Base-by-base conservation (phyloP, 2,113 vertebrate genomes). In the Nothobranchius kuhntae region DNA sequence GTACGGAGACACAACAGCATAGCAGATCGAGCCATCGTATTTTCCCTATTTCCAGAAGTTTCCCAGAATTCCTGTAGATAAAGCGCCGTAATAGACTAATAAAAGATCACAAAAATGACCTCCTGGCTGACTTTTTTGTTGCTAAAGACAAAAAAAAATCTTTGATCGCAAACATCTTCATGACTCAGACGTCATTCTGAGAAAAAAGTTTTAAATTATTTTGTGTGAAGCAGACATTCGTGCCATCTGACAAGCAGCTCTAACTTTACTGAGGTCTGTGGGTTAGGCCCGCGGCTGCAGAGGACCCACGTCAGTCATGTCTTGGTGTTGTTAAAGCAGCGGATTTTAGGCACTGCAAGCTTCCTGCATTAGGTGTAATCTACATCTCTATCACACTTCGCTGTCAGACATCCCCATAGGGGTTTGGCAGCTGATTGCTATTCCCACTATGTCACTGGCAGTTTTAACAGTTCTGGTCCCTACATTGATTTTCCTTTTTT, bases 351-450 rank as follows among this genome's bases (percentile, higher is more conserved):
- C 13, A 5, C 52, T 42, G 58, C 30, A 15, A 30, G 67, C 68
- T 52, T 45, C 36, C 53, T 24, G 42, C 42, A 51, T 73, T 30
- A 50, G 54, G 6, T 58, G 3, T 54, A 42, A 63, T 76, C 42
- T 58, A 48, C 62, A 46, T 67, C 52, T 69, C 35, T 53, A 44
- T 69, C 57, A 52, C 17, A 52, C 63, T 59, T 72, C n/a, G 48
- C 70, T 42, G 38, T 57, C 66, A 44, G 21, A 67, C 64, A 47
- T 36, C 50, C 17, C 56, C n/a, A 3, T 9, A 50, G 60, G 55
- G 52, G 13, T 51, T 73, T 21, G 47, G 60, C 13, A 44, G 14
- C 53, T 46, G 6, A 61, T 61, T 36, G n/a, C 24, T 45, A 1
- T 62, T 59, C 36, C 65, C 64, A 24, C 44, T 54, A 0, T 50